Evolutionary conservation across 2,113 vertebrate species (phyloP).

Genomic region (Triplophysa rosa): DNA sequence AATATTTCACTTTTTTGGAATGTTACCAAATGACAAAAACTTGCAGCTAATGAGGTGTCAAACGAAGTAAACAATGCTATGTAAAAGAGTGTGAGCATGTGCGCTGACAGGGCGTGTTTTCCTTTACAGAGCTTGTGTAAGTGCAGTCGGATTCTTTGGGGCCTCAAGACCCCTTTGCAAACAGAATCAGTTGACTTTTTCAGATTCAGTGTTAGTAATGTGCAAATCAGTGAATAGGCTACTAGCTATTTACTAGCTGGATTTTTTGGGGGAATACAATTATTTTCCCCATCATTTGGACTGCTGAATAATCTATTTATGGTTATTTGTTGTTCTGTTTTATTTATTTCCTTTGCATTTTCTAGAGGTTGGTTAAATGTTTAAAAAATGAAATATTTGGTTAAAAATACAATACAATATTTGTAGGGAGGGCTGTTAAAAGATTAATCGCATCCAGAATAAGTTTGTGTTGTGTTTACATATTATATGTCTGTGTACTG

Average conservation of each 20-base stretch:
- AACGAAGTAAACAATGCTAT: slow-evolving; percentile 72
- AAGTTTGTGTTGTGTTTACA: too few relatives aligned
- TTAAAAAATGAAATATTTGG: too few relatives aligned
- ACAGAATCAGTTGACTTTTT: slow-evolving; percentile 56
- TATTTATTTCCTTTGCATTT: too few relatives aligned
- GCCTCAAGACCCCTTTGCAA: slow-evolving; percentile 59
- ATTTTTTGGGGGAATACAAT: too few relatives aligned
- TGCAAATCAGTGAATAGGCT: background rate
- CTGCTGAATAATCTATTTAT: background rate
- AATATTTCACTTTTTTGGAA: slow-evolving; percentile 58
- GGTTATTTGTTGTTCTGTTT: background rate
- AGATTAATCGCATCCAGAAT: too few relatives aligned
- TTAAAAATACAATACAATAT: too few relatives aligned
- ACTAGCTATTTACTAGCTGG: too few relatives aligned
- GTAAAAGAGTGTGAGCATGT: slow-evolving; percentile 61
- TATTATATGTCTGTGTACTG: too few relatives aligned
- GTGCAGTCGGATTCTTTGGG: slow-evolving; percentile 53
- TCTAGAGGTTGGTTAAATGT: too few relatives aligned
- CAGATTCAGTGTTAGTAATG: background rate
- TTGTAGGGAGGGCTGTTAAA: too few relatives aligned
- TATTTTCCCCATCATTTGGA: background rate
- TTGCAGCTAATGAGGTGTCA: slow-evolving; percentile 72
- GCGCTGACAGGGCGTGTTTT: slow-evolving; percentile 62
- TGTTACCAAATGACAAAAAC: slow-evolving; percentile 66
- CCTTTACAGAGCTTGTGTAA: slow-evolving; percentile 60